These are phyloP conservation scores for Orchestes rusci DNA, from an alignment of 2,888 invertebrate species.

Conservation along the genomic window DNA sequence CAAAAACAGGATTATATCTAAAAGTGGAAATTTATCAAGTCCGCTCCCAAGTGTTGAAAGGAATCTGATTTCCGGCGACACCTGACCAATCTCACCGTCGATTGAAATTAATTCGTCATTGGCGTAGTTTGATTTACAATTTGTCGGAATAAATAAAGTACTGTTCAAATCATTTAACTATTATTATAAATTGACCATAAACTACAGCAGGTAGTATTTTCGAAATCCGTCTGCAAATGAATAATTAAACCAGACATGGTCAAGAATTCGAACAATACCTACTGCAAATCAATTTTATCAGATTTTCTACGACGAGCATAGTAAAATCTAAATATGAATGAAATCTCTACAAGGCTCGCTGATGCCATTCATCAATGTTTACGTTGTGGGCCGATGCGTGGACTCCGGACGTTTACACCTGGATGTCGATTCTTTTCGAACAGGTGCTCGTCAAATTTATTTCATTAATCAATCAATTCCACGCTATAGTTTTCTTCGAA, in stretches of 20 bases:
- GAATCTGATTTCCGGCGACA: constrained; percentile 31
- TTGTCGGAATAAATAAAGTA: too few species aligned
- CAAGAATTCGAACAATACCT: constrained; percentile 15
- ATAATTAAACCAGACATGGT: too few species aligned
- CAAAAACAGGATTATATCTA: too few species aligned
- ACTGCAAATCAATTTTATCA: constrained; percentile 24
- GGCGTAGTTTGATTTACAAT: constrained; percentile 17
- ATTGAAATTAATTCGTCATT: constrained; percentile 12
- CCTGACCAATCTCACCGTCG: constrained; percentile 26
- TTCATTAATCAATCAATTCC: constrained; percentile 1
- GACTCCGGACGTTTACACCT: constrained; percentile 37
- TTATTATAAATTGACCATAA: too few species aligned
- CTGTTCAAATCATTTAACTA: too few species aligned
- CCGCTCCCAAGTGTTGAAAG: constrained; percentile 28
- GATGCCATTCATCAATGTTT: constrained; percentile 37
- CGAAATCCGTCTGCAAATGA: too few species aligned
- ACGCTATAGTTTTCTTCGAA: constrained; percentile 10
- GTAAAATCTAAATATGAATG: constrained; percentile 35
- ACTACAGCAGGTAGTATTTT: too few species aligned
- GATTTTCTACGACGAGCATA: constrained; percentile 26
- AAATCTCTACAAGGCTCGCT: constrained; percentile 32
- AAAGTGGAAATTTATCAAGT: neutral
- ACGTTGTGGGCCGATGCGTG: constrained; percentile 35
- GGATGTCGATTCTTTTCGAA: constrained; percentile 33
- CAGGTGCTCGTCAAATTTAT: constrained; percentile 33